phyloP scores from a whole-genome alignment of 2,888 invertebrate species.

The Cheilosia variabilis region DNA sequence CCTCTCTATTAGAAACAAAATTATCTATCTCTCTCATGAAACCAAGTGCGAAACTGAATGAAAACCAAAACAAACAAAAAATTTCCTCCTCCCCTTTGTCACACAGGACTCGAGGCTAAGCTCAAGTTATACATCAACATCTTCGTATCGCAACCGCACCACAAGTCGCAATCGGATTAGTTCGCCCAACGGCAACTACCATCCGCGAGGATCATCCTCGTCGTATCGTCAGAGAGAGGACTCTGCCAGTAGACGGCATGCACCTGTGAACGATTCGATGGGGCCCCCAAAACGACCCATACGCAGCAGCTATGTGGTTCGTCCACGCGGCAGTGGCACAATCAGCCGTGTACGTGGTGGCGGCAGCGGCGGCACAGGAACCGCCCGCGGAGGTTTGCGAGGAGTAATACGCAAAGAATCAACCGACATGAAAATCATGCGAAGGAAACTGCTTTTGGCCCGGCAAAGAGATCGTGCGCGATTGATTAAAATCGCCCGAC shows the following conservation, averaged over 20 bases:
- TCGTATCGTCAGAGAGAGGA: slow-evolving; percentile 76
- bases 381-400: slow-evolving; percentile 80
- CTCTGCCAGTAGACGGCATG: slow-evolving; percentile 77
- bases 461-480: slow-evolving; percentile 83
- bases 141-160: slow-evolving; percentile 82
- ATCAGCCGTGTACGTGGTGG: slow-evolving; percentile 78
- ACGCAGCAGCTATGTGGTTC: slow-evolving; percentile 81
- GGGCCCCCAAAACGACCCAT: slow-evolving; percentile 82
- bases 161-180: slow-evolving; percentile 82
- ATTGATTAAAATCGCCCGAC: slow-evolving; percentile 82
- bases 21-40: slow-evolving; percentile 62
- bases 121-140: slow-evolving; percentile 81
- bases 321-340: slow-evolving; percentile 80
- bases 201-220: slow-evolving; percentile 77
- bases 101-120: slow-evolving; percentile 78
- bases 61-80: slow-evolving; percentile 76
- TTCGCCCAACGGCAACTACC: slow-evolving; percentile 77
- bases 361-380: slow-evolving; percentile 64
- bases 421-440: slow-evolving; percentile 82
- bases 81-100: slow-evolving; percentile 77
- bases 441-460: slow-evolving; percentile 82
- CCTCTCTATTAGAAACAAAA: slow-evolving; percentile 62
- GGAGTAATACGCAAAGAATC: slow-evolving; percentile 80
- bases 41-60: slow-evolving; percentile 69
- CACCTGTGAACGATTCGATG: slow-evolving; percentile 79